These are phyloP conservation scores for Thoracochromis brauschi DNA, from an alignment of 2,113 vertebrate genomes.

Conservation along the genomic window DNA sequence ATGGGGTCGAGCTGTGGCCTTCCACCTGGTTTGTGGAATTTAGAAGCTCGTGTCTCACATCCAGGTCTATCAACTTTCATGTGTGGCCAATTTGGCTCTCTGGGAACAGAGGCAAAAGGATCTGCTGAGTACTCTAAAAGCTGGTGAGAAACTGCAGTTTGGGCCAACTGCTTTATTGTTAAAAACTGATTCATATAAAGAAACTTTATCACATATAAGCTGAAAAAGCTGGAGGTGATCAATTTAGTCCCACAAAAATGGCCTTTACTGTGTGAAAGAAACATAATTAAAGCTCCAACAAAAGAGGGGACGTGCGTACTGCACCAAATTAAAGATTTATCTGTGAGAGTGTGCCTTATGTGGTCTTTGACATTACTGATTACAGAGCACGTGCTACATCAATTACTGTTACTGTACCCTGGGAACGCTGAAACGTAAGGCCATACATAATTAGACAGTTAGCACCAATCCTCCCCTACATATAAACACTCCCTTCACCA, in stretches of 20 bases:
- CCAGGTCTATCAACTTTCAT: neutral
- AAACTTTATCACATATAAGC: neutral
- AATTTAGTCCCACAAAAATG: neutral
- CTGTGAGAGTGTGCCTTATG: constrained; percentile 23
- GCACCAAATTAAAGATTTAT: constrained; percentile 16
- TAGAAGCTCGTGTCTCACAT: neutral
- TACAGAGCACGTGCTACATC: constrained; percentile 57
- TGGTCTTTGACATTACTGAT: constrained; percentile 58
- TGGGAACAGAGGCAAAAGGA: neutral
- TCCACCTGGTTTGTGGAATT: neutral
- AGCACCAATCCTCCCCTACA: constrained; percentile 52
- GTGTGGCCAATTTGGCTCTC: neutral
- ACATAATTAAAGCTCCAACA: constrained; percentile 22
- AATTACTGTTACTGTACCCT: constrained; percentile 59
- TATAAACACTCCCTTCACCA: constrained; percentile 66
- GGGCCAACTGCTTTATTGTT: neutral
- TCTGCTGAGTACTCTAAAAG: neutral
- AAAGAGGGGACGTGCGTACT: neutral
- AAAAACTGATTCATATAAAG: neutral
- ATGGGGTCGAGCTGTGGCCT: neutral
- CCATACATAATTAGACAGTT: constrained; percentile 65
- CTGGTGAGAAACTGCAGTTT: neutral
- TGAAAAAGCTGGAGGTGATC: neutral
- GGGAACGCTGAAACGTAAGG: constrained; percentile 52
- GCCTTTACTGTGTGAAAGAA: constrained; percentile 5